phyloP scores from a whole-genome alignment of 2,113 vertebrate genomes.

The Rhea americana region DNA sequence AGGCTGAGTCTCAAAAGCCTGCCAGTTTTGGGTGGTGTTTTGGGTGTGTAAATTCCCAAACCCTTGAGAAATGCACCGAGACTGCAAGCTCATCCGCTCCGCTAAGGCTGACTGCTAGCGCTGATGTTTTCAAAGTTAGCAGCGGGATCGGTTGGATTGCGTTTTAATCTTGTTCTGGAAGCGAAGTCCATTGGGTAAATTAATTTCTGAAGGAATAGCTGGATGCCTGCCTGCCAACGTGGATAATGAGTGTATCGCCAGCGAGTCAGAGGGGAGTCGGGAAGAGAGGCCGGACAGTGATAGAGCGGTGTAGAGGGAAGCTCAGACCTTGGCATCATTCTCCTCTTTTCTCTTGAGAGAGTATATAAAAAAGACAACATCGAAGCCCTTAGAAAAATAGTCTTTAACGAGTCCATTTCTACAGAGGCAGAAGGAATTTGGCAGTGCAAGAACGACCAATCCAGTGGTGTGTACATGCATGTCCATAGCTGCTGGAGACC shows the following conservation, averaged over 20 bases:
- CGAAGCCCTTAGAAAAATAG: conserved; percentile 39
- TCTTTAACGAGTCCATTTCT: conserved; percentile 14
- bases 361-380: conserved; percentile 30
- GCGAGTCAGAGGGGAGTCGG: conserved; percentile 7
- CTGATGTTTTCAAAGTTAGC: neutral
- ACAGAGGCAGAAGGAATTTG: neutral
- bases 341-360: conserved; percentile 21
- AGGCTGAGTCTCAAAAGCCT: neutral
- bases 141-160: neutral
- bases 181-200: conserved; percentile 1
- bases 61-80: neutral
- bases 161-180: neutral
- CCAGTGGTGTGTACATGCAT: neutral
- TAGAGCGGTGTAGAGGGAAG: neutral
- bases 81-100: neutral
- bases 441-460: neutral
- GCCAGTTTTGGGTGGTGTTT: neutral
- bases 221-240: conserved; percentile 7
- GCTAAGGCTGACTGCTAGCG: accelerated
- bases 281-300: conserved; percentile 27
- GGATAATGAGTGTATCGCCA: neutral
- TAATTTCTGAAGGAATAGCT: conserved; percentile 35
- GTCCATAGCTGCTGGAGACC: neutral
- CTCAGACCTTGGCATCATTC: conserved; percentile 28
- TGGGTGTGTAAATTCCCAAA: neutral